A percentile compares a stretch with the other conserved stretches of the same genome.
These are phyloP conservation scores for Botia almorhae DNA, from an alignment of 2,797 vertebrate species.

Conservation along the genomic window DNA sequence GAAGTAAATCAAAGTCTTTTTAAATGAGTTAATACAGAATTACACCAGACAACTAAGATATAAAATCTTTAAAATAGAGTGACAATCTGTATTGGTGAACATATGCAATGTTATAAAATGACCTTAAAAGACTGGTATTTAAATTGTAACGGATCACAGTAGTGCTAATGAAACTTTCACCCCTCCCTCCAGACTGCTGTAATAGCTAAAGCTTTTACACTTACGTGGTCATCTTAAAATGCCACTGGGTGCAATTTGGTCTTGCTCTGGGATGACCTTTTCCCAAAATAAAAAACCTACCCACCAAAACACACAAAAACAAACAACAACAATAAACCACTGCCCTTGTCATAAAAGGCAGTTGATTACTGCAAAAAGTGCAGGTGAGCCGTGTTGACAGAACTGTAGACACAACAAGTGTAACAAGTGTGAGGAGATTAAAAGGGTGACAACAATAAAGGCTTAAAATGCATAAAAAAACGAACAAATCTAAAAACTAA, in stretches of 20 bases:
- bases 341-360: neutral
- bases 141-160: neutral
- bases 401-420: conserved; percentile 28
- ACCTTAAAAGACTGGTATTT: conserved; percentile 41
- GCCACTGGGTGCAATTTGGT: neutral
- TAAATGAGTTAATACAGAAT: conserved; percentile 43
- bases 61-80: conserved; percentile 41
- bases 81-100: conserved; percentile 41
- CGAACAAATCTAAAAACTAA: too few species aligned
- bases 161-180: conserved; percentile 11
- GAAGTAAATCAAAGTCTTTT: conserved; percentile 51
- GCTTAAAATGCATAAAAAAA: neutral
- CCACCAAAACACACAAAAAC: conserved; percentile 48
- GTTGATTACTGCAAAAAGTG: conserved; percentile 15
- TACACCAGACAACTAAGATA: conserved; percentile 28
- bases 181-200: conserved; percentile 1
- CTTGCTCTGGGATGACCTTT: conserved; percentile 72
- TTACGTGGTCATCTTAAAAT: conserved; percentile 89
- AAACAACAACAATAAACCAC: conserved; percentile 46
- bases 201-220: conserved; percentile 64
- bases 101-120: conserved; percentile 33
- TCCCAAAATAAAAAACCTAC: conserved; percentile 71
- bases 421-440: conserved; percentile 45
- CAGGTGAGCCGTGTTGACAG: conserved; percentile 47
- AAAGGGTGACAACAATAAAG: neutral